Percentiles rank a stretch among this genome's conserved stretches.
Evolutionary conservation across 1,140 invertebrate species (phyloP).

Genomic region (Amphibalanus amphitrite): DNA sequence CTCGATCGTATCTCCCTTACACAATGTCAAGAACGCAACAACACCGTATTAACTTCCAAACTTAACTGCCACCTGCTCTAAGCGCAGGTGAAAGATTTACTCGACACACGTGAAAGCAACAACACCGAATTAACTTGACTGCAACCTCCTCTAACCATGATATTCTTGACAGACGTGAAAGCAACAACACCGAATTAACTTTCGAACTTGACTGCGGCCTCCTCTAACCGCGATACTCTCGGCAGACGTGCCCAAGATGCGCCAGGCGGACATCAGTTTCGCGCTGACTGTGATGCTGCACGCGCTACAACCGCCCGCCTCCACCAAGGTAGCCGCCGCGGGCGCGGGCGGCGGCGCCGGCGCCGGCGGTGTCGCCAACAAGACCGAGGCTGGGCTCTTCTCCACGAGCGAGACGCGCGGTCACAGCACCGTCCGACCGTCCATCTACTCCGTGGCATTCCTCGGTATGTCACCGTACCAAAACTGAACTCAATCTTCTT

Average conservation of each 20-base stretch:
- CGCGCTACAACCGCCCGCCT: slow-evolving; percentile 51
- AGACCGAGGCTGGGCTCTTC: background rate
- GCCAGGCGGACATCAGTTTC: slow-evolving; percentile 76
- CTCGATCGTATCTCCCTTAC: no score
- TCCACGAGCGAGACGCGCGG: background rate
- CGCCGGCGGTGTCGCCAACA: background rate
- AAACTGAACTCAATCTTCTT: no score
- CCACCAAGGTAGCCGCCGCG: background rate
- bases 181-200: no score
- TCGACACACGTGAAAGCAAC: background rate
- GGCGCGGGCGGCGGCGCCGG: background rate
- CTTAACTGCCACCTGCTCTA: background rate
- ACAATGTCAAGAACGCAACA: no score
- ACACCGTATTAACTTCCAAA: no score
- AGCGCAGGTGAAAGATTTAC: no score
- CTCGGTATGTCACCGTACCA: slow-evolving; percentile 36
- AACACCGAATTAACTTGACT: no score
- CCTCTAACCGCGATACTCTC: no score
- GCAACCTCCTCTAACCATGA: no score
- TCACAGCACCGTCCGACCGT: slow-evolving; percentile 32
- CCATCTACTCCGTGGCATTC: slow-evolving; percentile 73
- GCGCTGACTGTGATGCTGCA: slow-evolving; percentile 74
- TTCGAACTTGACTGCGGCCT: background rate
- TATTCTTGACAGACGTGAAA: no score
- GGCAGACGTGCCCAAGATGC: slow-evolving; percentile 68